Evolutionary conservation across 2,797 vertebrate species (phyloP).

Genomic region (Phrynocephalus guinanensis): DNA sequence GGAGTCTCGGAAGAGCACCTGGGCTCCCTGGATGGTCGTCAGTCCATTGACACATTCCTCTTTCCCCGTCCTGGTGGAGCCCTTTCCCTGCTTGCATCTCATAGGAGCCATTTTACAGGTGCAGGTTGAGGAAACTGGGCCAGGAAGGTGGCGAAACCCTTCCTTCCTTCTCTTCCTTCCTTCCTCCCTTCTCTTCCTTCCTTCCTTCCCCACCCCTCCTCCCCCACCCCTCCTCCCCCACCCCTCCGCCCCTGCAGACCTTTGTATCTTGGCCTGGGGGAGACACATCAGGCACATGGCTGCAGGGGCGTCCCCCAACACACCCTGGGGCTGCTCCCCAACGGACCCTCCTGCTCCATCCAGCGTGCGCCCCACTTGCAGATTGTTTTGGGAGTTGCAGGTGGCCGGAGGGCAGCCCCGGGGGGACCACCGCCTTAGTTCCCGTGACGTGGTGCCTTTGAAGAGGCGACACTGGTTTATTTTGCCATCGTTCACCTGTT

Average conservation of each 20-base stretch:
- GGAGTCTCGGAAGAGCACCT: neutral
- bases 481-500: constrained; percentile 46
- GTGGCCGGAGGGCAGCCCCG: no score
- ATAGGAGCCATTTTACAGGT: neutral
- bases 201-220: neutral
- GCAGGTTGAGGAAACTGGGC: neutral
- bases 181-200: no score
- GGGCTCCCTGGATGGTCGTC: constrained; percentile 22
- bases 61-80: neutral
- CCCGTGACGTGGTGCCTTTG: neutral
- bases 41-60: neutral
- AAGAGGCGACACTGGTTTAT: constrained; percentile 16
- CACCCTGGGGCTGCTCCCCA: neutral
- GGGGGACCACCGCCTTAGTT: neutral
- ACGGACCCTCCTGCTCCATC: neutral
- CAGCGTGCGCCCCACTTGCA: no score
- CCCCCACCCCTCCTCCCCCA: neutral
- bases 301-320: neutral
- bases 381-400: neutral
- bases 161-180: neutral
- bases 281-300: neutral
- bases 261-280: no score
- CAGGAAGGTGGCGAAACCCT: neutral
- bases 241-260: no score
- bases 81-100: neutral